Evolutionary conservation across 2,113 vertebrate species (phyloP), one percentile per base, ranked within the genome.

Genomic region (Myodes glareolus): DNA sequence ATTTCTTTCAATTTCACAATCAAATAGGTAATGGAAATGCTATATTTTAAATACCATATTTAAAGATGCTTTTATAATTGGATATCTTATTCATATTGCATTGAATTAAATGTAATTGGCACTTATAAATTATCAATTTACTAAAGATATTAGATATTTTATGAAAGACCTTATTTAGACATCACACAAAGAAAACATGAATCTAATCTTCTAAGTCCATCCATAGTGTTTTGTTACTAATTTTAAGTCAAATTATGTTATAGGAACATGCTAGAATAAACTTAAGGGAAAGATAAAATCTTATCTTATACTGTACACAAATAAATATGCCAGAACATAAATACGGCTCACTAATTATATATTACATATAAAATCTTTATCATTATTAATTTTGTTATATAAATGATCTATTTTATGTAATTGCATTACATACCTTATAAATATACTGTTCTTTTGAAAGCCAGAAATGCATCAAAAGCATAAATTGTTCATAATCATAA

Each of bases 391-490:
- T 58, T 58, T 58, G 55, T 58, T 19, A 58, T 58, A 21, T 58
- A 50, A 11, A 58, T 58, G 19, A 19, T 19, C 55, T 58, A 0
- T 19, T 58, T 58, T 58, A 58, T 58, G 55, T 58, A 58, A 58
- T 58, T 58, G 17, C 55, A 58, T 92, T 81, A 52, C 72, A 88
- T 39, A 92, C 17, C 39, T 88, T 70, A 25, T 1, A 75, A 63
- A 65, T 47, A 85, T 73, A 63, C 17, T 90, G 7, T 85, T 93
- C 29, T 87, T 97, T 91, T 75, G 81, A 97, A 94, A 93, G 16
- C 16, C 78, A 90, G 87, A 50, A 96, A 39, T 42, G 19, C 19
- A 84, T 82, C 10, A 89, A 91, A 75, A 94, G 42, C 78, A 68
- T 80, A 70, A 85, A 89, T 63, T 88, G 0, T 2, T 87, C 8